Base-by-base conservation (phyloP, 1,140 invertebrate species). In the Euura lappo region DNA sequence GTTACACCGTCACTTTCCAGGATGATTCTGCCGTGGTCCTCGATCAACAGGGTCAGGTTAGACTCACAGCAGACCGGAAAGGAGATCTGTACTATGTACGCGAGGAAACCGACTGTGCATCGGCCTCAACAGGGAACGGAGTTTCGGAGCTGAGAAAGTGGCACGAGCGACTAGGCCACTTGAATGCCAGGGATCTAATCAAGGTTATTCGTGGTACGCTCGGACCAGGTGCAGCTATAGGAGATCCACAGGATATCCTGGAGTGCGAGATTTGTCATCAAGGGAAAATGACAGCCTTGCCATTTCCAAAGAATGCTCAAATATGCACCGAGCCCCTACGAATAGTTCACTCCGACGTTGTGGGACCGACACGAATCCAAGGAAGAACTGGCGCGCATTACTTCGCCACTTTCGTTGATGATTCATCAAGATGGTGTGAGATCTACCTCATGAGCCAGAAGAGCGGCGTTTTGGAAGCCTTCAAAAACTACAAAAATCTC, bases 321-420 rank as follows among this genome's bases (percentile, higher is more conserved):
- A 11, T 46, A 8, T 28, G 69, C 4, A 71, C 11, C 1, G 28
- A 72, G 46, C 28, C 65, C 0, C 72, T 80, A 8, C 76, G 76
- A 46, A 13, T 80, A 2, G 68, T 77, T 0, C 72, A 80, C 51
- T 64, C 74, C 3, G 77, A 80, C 45, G 72, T 72, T 44, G 71
- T 5, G 47, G 13, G 47, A 77, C 74, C 7, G 65, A 75, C n/a
- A 73, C 73, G 83, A 11, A 71, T 77, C 5, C 68, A 11, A 42
- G 85, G 83, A 4, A 51, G 82, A 45, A 83, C 84, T 7, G 74
- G 74, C 67, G 65, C 73, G 8, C 64, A 67, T 13, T 84, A 82
- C 73, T 81, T 81, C n/a, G 71, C 83, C 6, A 78, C 74, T 7
- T 82, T 83, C 69, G 82, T 78, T 0, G 79, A 85, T 44, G 83